Evolutionary conservation across 2,888 invertebrate genomes (phyloP), one percentile per base, ranked within the genome.

Genomic region (Cryptophagus acutangulus): DNA sequence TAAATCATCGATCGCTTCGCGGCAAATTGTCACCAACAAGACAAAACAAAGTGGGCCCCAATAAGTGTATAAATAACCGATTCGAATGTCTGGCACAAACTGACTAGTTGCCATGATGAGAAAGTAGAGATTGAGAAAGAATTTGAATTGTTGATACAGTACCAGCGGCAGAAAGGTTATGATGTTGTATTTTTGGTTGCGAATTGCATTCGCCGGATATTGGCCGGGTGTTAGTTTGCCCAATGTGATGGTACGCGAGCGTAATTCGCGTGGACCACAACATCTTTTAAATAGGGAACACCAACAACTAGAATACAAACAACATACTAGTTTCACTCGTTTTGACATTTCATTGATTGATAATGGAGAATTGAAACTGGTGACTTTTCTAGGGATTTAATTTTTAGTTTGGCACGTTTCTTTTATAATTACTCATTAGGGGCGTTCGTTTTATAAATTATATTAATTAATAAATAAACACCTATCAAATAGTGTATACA

Each of bases 21-120:
- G 82, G 63, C 90, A 88, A 67, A 99, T 80, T 9, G 99, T 99
- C 6, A 99, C 94, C 51, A 87, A 80, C 41, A 99, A 73, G 16
- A 99, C 99, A 73, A 99, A 99, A 57, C 92, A 86, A 77, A 62
- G 47, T 31, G 99, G 99, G 46, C 94, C 97, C 99, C 99, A 99
- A 70, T 99, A 99, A 0, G 99, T 99, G 70, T 97, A 99, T 30
- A 97, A 79, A 67, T 94, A 95, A 2, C 99, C 97, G 60, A 99
- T 93, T 56, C 91, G 78, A 53, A 99, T 87, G 61, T 91, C 92
- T 15, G 95, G 93, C 65, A 99, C 90, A 72, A 99, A 96, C 73
- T 99, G 99, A 61, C 94, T 94, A 38, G 88, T 76, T 0, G 99
- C 97, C 97, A 99, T 97, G 42, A 97, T 78, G 52, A 99, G 75